Conservation (phyloP, 2,888 invertebrate species). For the Eretmocerus hayati region DNA sequence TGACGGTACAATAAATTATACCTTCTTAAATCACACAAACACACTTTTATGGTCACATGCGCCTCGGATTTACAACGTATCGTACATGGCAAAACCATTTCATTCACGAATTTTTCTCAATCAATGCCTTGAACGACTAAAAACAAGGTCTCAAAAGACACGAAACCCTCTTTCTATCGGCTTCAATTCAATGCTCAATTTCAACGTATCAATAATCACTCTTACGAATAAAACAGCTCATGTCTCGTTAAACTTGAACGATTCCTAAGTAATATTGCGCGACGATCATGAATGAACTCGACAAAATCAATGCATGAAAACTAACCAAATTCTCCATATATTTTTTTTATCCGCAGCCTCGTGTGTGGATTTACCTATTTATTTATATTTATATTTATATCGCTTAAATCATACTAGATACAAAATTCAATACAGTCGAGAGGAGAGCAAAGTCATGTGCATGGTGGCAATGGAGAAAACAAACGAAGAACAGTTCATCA, state of each 20-base stretch:
- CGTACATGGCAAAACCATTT: too few relatives aligned
- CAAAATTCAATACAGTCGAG: conserved; percentile 16
- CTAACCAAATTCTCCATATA: not conserved
- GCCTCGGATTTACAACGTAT: too few relatives aligned
- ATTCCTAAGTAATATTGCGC: not conserved
- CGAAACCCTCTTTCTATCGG: not conserved
- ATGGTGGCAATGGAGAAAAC: conserved; percentile 6
- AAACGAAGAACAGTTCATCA: too few relatives aligned
- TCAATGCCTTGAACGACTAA: too few relatives aligned
- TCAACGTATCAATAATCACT: not conserved
- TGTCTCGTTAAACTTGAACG: not conserved
- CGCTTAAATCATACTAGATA: conserved; percentile 9
- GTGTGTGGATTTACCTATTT: conserved; percentile 11
- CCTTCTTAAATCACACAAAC: not conserved
- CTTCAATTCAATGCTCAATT: too few relatives aligned
- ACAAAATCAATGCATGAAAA: not conserved
- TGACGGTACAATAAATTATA: conserved; percentile 12
- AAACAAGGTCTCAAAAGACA: not conserved
- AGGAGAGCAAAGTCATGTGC: conserved; percentile 9
- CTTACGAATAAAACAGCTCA: not conserved
- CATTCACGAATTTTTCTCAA: not conserved
- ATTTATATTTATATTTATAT: not conserved
- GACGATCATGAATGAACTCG: not conserved
- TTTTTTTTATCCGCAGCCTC: not conserved
- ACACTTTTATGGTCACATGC: too few relatives aligned